Conservation (phyloP, 2,888 invertebrate genomes). For the Neoitamus cyanurus region DNA sequence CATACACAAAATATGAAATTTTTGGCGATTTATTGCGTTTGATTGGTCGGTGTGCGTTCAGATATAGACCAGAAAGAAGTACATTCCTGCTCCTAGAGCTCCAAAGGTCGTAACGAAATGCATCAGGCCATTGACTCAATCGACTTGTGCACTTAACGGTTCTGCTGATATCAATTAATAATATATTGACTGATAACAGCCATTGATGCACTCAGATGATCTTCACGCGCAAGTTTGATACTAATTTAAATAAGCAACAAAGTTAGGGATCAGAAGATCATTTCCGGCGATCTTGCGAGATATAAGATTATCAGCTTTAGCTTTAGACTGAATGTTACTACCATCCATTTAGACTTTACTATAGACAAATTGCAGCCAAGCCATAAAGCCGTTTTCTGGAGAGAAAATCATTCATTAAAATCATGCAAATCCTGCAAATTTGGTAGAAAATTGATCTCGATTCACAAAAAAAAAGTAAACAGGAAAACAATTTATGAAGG, state of each 20-base stretch:
- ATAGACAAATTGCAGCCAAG: not conserved
- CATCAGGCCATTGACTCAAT: not conserved
- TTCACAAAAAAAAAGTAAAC: not conserved
- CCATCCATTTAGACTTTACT: not conserved
- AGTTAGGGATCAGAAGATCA: not conserved
- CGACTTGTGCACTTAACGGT: not conserved
- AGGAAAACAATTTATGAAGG: not conserved
- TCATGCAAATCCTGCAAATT: not conserved
- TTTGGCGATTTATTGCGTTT: too few species aligned
- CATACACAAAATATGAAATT: too few species aligned
- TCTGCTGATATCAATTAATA: not conserved
- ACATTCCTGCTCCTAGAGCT: not conserved
- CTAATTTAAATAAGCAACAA: not conserved
- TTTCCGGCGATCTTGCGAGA: not conserved
- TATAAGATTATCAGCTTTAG: not conserved
- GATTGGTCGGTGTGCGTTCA: too few species aligned
- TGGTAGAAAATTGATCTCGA: not conserved
- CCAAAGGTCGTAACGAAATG: not conserved
- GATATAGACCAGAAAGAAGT: too few species aligned
- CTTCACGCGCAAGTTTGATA: not conserved
- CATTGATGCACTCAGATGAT: not conserved
- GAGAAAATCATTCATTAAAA: not conserved
- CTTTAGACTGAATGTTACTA: not conserved
- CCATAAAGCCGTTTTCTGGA: not conserved
- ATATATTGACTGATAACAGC: not conserved